Base-by-base conservation (phyloP, 1,140 invertebrate genomes). In the Mactra quadrangularis region DNA sequence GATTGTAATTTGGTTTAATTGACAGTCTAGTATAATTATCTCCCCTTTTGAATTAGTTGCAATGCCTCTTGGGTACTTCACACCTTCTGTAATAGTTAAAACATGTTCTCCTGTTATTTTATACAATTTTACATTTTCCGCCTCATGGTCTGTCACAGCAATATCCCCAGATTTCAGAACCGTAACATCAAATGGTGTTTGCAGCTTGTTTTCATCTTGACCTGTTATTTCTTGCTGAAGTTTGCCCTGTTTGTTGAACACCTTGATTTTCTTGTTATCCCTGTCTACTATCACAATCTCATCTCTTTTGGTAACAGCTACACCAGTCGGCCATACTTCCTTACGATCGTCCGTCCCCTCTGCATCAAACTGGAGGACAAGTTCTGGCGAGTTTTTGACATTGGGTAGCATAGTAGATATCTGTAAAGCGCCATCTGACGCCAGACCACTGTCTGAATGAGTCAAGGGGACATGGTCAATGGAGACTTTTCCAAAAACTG, bases 51-150 rank as follows among this genome's bases (percentile, higher is more conserved):
- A 86, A 68, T 87, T 89, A 0, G 86, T 85, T 1, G 91, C 86
- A 59, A 92, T 87, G 0, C 91, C 91, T 15, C 91, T 79, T 29
- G 91, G 91, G 86, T 92, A 87, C 50, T 90, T 86, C 25, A 91
- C 87, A n/a, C 86, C 76, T 11, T 90, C 90, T 17, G 76, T 82
- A 25, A 92, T 87, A 25, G 83, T 74, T 17, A 62, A 78, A 9
- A 87, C 60, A 78, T 75, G 87, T 29, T 85, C 74, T 29, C 91
- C 91, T 15, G 75, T 75, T 1, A 53, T 50, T n/a, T 83, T 86
- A 68, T 89, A 92, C 22, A 92, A 77, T 57, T 91, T 91, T 19
- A 92, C 87, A 60, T 89, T 82, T 50, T 91, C 90, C 47, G 76
- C 81, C 41, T 88, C 89, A 55, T 91, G 87, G 57, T 92, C 91